These are phyloP conservation scores for Holotrichia oblita DNA, from an alignment of 1,140 invertebrate genomes.

Conservation along the genomic window DNA sequence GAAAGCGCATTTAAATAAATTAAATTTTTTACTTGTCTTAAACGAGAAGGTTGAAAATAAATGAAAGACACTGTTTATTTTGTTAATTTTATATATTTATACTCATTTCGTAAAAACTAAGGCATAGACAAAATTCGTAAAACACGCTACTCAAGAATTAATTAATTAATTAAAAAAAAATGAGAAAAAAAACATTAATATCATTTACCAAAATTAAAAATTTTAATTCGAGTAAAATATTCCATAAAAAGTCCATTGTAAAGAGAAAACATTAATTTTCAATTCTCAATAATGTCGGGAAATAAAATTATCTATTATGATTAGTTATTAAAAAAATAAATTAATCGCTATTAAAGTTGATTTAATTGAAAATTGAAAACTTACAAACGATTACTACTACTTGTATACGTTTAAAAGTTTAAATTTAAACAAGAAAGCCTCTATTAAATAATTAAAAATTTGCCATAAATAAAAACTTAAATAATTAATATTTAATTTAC, in stretches of 20 bases:
- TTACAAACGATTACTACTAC: background rate
- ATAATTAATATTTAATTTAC: slow-evolving; percentile 9
- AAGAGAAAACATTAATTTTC: background rate
- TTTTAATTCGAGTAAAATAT: background rate
- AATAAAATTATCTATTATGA: background rate
- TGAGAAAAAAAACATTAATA: background rate
- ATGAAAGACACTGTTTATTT: too few relatives aligned
- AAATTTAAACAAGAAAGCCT: background rate
- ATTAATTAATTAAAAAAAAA: background rate
- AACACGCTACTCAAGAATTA: background rate
- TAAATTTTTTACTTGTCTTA: too few relatives aligned
- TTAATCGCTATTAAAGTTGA: background rate
- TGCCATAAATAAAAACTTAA: background rate
- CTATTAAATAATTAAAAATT: background rate
- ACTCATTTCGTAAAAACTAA: background rate
- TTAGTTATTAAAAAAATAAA: background rate
- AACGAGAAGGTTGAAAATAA: too few relatives aligned
- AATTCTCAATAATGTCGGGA: slow-evolving; percentile 11
- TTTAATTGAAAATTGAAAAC: slow-evolving; percentile 18
- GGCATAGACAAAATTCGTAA: slow-evolving; percentile 5
- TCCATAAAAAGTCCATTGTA: background rate
- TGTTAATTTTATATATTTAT: slow-evolving; percentile 14
- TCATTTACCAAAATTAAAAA: background rate
- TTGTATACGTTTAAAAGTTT: too few relatives aligned
- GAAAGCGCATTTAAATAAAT: too few relatives aligned